Evolutionary conservation across 2,113 vertebrate species (phyloP).

Genomic region (Ochotona curzoniae): DNA sequence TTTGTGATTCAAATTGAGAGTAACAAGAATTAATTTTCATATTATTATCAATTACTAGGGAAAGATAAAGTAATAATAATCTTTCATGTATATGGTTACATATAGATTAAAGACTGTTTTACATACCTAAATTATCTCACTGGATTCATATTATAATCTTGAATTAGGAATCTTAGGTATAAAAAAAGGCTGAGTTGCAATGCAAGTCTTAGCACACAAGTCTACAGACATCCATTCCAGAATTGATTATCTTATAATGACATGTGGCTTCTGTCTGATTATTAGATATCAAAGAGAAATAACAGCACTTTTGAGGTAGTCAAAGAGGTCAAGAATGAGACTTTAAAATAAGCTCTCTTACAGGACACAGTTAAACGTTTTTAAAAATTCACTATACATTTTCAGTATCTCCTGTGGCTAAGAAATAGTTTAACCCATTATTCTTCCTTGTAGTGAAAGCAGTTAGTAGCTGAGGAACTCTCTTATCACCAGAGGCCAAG

Average conservation of each 20-base stretch:
- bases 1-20: background rate
- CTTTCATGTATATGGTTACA: background rate
- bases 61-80: background rate
- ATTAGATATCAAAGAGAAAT: background rate
- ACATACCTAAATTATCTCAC: background rate
- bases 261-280: background rate
- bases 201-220: background rate
- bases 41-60: background rate
- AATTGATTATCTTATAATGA: background rate
- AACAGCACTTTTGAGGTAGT: background rate
- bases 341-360: background rate
- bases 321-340: background rate
- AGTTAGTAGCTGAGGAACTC: background rate
- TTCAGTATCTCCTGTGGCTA: background rate
- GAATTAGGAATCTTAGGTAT: conserved; percentile 15
- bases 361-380: background rate
- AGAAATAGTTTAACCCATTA: background rate
- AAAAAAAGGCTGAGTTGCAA: background rate
- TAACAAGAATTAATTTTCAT: background rate
- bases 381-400: background rate
- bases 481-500: background rate
- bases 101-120: background rate
- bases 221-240: background rate
- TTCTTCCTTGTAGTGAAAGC: background rate
- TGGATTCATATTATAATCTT: background rate